Base-by-base conservation (phyloP, 1,140 invertebrate genomes). In the Aphis gossypii region DNA sequence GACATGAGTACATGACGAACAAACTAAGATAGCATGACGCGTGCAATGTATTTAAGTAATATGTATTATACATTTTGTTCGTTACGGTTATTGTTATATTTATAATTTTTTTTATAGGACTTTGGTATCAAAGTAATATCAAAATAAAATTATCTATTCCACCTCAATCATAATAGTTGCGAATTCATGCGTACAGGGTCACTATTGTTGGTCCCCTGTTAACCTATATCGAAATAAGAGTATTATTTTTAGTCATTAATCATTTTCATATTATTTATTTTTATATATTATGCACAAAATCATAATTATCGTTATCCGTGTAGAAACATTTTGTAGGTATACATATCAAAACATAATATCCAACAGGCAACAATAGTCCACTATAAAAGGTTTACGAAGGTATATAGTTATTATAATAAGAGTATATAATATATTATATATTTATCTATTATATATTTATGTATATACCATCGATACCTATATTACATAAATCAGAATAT, bases 1-100 rank as follows among this genome's bases (percentile, higher is more conserved):
- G 51, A 88, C 6, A 35, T 48, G 46, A 9, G n/a, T 51, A 88
- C 6, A 35, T 48, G 46, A 88, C 86, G 46, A 88, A 87, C 14
- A 86, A 87, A 88, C 86, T 30, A 30, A 21, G 86, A 88, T 88
- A 51, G 21, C 25, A 89, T 89, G 88, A 89, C 88, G 88, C 21
- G 25, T 88, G 30, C 30, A 88, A 35, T 88, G 46, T 30, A 48
- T n/a, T 25, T 23, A 51, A 88, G 21, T 8, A 86, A 30, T 18
- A 46, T n/a, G 60, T 35, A 86, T 54, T 21, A 83, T 38, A 84
- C 11, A 51, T 88, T 88, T 54, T 48, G 6, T 88, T 88, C 87
- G 21, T 88, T 35, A 88, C 30, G 46, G 30, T 54, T n/a, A 9
- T 48, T 88, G n/a, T 88, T 48, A 48, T 35, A 48, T 88, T 11